Evolutionary conservation across 2,113 vertebrate species (phyloP), one percentile per base, ranked within the genome.

Genomic region (Pleuronectes platessa): DNA sequence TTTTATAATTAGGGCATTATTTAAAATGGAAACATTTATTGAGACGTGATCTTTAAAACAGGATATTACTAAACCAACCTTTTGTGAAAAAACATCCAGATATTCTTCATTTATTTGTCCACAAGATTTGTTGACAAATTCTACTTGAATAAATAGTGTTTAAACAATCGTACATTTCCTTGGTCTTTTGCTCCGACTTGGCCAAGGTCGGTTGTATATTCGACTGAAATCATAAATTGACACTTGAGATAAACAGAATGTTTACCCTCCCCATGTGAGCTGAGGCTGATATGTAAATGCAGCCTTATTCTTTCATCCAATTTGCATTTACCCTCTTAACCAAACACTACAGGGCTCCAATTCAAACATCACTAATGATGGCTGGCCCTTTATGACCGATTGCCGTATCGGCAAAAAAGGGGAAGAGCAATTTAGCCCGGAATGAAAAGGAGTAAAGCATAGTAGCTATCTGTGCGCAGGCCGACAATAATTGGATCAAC

Each of bases 221-320:
- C 95, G 93, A 88, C 94, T 94, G 94, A 97, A 99, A 98, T 99
- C 97, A 97, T 98, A 97, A 97, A 98, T 96, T 96, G 96, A 97
- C 97, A 98, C 98, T 98, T 95, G 97, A 99, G 98, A 99, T 99
- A 99, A 99, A 99, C 98, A 99, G 97, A 99, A 97, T 99, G 97
- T 99, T 99, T 99, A 98, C 98, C 94, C 95, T 96, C 94, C 95
- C 96, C 95, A 91, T 96, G 98, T 99, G 98, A 99, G 96, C 96
- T 86, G 89, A 93, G 95, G 95, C 98, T 97, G 98, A 99, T 99
- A 99, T 99, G 98, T 98, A 99, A 99, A 99, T 99, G 96, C 94
- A 95, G 96, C 95, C 97, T 96, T 95, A 96, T 96, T 97, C 96
- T 97, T 97, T 97, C 96, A 97, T 97, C 96, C 96, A 98, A 99